Evolutionary conservation across 2,888 invertebrate genomes (phyloP).

Genomic region (Meteorus cinctellus): DNA sequence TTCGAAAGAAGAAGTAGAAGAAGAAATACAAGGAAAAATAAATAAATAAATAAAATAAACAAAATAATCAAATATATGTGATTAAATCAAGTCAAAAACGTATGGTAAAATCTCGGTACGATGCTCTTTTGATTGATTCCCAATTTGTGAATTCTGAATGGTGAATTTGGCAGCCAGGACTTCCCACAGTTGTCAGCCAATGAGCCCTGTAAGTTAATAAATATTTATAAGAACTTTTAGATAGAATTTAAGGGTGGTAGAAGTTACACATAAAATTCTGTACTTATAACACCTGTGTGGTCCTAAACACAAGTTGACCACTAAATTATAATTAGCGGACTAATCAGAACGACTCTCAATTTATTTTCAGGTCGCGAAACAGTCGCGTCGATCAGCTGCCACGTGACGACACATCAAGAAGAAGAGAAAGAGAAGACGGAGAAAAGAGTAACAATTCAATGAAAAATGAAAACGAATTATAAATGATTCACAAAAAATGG

Average conservation of each 20-base stretch:
- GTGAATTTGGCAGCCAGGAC: constrained; percentile 89
- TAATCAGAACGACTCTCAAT: constrained; percentile 62
- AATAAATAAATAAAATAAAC: constrained; percentile 28
- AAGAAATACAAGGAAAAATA: constrained; percentile 29
- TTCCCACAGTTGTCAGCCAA: constrained; percentile 88
- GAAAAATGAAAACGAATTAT: not conserved
- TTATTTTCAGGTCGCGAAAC: constrained; percentile 55
- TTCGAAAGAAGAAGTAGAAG: not conserved
- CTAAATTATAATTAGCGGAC: constrained; percentile 64
- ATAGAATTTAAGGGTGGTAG: too few species aligned
- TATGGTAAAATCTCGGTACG: constrained; percentile 86
- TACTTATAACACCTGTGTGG: constrained; percentile 21
- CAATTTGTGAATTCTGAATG: constrained; percentile 87
- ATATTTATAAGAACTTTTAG: not conserved
- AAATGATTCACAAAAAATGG: too few species aligned
- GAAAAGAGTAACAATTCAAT: not conserved
- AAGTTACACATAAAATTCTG: constrained; percentile 6
- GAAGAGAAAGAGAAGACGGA: not conserved
- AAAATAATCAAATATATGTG: constrained; percentile 1
- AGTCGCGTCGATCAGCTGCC: constrained; percentile 46
- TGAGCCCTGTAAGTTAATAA: constrained; percentile 78
- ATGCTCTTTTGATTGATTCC: constrained; percentile 81
- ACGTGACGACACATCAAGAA: constrained; percentile 36
- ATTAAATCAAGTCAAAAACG: constrained; percentile 79
- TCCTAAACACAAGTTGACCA: constrained; percentile 29